Conservation (phyloP, 2,888 invertebrate species). For the Drosophila anceps region DNA sequence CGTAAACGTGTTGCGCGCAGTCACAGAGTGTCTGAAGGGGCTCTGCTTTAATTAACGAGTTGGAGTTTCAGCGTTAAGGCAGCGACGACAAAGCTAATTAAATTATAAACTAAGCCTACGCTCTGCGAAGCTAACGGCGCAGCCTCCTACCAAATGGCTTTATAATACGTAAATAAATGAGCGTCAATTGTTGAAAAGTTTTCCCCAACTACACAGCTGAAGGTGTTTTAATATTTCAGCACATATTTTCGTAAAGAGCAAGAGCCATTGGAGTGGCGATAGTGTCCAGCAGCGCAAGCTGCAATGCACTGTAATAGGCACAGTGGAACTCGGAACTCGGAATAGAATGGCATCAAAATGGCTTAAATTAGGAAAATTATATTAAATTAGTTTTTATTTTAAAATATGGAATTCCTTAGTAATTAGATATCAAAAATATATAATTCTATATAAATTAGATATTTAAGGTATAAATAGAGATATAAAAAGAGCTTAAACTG, state of each 20-base stretch:
- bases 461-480: too few species aligned
- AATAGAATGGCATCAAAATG: neutral
- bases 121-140: conserved; percentile 6
- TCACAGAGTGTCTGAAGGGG: neutral
- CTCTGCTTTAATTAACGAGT: conserved; percentile 56
- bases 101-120: conserved; percentile 63
- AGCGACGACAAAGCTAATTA: conserved; percentile 70
- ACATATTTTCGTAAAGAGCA: conserved; percentile 16
- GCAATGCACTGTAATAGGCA: conserved; percentile 35
- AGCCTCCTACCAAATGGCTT: conserved; percentile 36
- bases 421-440: too few species aligned
- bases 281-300: neutral
- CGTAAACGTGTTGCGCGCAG: conserved; percentile 44
- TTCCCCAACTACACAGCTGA: conserved; percentile 8
- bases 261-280: neutral
- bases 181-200: conserved; percentile 39
- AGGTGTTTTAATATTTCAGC: conserved; percentile 50
- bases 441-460: too few species aligned
- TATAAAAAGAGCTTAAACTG: too few species aligned
- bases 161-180: conserved; percentile 72
- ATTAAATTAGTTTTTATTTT: too few species aligned
- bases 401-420: too few species aligned
- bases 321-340: conserved; percentile 12
- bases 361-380: neutral
- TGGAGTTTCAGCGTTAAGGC: conserved; percentile 56